Base-by-base conservation (phyloP, 2,888 invertebrate species). In the Holacanthella duospinosa region DNA sequence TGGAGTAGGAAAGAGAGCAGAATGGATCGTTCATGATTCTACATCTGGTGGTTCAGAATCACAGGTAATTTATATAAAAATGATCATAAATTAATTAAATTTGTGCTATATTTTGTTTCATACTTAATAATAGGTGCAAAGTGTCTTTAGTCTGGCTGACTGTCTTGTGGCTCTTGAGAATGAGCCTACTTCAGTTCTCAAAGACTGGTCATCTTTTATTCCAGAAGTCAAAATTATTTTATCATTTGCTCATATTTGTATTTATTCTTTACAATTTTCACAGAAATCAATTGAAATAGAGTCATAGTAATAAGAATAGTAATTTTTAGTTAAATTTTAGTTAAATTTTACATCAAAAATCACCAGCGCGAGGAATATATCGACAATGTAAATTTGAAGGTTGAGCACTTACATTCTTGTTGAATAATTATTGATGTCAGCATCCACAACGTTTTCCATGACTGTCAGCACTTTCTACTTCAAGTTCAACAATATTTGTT, bases 11-110 rank as follows among this genome's bases (percentile, higher is more conserved):
- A 27, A 3, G 36, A 27, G 6, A 4, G 58, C 58, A n/a, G 27
- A 28, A 12, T 58, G 58, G 58, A 16, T 58, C 29, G 24, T 29
- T 4, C 58, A 58, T 36, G 36, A 58, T 29, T 58, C 58, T 4
- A 29, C 29, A 36, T 12, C 58, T 24, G 29, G 16, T n/a, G 29
- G 24, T n/a, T 6, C 27, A 9, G 16, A 4, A 16, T 36, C 58
- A 19, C 27, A 58, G 24, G 58, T 58, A 21, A 36, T 9, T 36
- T 19, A 3, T 3, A 27, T 55, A 9, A n/a, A n/a, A n/a, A n/a
- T n/a, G n/a, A n/a, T n/a, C n/a, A n/a, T n/a, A n/a, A n/a, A n/a
- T n/a, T n/a, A 36, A 16, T 36, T 36, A 9, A 16, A 36, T 36
- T 36, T 16, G 6, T 6, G 9, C 9, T 36, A 36, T 55, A 12